Base-by-base conservation (phyloP, 2,113 vertebrate species). In the Phrynosoma platyrhinos region DNA sequence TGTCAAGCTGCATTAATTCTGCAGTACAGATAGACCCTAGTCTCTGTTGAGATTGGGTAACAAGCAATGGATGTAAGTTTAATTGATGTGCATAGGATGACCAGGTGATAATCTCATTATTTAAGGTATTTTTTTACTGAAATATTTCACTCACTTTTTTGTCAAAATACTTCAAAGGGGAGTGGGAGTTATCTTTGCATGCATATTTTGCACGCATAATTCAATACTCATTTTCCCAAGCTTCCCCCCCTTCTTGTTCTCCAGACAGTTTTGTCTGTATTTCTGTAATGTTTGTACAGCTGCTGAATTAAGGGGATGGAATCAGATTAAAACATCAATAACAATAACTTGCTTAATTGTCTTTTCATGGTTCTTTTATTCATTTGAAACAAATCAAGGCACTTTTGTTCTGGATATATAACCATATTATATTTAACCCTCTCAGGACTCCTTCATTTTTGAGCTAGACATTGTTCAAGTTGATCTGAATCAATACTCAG, bases 271-370 rank as follows among this genome's bases (percentile, higher is more conserved):
- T 86, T 85, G 1, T 75, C 4, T 23, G 32, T 72, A 87, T 90
- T 18, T 3, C 66, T 90, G 87, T 83, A 89, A 85, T 94, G 92
- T 87, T 95, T 92, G 92, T 95, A 90, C 85, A 94, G 93, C 90
- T 94, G 92, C 93, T 86, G 82, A 82, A n/a, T 64, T 30, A 5
- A 13, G 18, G 85, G 88, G 90, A 86, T 75, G 68, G 76, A 77
- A 55, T 80, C 74, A 88, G 75, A 72, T 91, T 89, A 72, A 84
- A 88, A 87, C 87, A 69, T 91, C 79, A 87, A 92, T 40, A 95
- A 93, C 94, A 69, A 84, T 87, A 91, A 9, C 92, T 90, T 84
- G 23, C 85, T 91, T 92, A 89, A 91, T 94, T 91, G 91, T 90
- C 82, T 83, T 88, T 85, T 92, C 81, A 86, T 86, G 93, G 88